phyloP scores from a whole-genome alignment of 2,113 vertebrate species.

The Condylura cristata region DNA sequence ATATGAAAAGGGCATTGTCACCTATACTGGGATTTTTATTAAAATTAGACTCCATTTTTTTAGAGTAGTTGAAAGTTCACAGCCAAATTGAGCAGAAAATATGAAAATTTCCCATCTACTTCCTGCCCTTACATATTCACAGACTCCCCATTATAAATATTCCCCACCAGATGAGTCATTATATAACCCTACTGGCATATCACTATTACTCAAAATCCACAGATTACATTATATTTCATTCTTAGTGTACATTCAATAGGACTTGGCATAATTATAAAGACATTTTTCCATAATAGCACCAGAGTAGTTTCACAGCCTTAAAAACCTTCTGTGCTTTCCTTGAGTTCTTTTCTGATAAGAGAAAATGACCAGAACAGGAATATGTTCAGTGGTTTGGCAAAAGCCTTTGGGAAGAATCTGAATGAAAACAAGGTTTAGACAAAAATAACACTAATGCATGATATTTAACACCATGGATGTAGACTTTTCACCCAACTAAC shows the following conservation, averaged over 20 bases:
- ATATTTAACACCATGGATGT: background rate
- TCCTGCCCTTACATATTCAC: background rate
- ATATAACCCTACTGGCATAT: background rate
- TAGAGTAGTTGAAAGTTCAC: background rate
- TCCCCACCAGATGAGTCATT: background rate
- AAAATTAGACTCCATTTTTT: background rate
- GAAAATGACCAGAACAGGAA: background rate
- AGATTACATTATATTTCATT: background rate
- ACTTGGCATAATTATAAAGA: background rate
- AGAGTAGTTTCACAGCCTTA: background rate
- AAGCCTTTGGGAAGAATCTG: background rate
- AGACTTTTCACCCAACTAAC: background rate
- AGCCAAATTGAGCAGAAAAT: background rate
- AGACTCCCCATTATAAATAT: background rate
- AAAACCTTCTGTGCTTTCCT: background rate
- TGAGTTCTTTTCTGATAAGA: background rate
- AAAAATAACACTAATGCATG: background rate
- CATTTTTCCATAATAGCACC: background rate
- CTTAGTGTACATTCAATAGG: too few relatives aligned
- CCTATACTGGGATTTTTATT: background rate
- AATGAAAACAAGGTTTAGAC: background rate
- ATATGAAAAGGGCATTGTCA: background rate
- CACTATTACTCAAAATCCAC: background rate
- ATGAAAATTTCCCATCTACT: background rate
- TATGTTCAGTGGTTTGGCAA: background rate